phyloP scores from a whole-genome alignment of 2,888 invertebrate genomes.

The Trissolcus japonicus region DNA sequence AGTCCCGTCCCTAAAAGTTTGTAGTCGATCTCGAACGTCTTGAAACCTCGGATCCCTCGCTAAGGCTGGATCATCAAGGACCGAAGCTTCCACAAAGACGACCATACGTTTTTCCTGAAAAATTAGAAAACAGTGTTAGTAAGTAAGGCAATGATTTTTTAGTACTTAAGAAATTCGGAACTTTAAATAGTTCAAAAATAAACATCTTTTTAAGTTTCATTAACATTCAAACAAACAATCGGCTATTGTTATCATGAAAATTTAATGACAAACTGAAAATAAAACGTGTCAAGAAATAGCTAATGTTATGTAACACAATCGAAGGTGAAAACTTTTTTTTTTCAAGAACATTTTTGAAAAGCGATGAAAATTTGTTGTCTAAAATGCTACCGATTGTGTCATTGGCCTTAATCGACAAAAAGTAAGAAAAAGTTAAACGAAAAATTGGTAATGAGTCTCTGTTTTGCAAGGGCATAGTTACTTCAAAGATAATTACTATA shows the following conservation, averaged over 20 bases:
- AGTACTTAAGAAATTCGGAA: background rate
- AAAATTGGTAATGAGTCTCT: background rate
- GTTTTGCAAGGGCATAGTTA: conserved; percentile 19
- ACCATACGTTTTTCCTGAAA: conserved; percentile 94
- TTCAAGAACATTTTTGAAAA: no score
- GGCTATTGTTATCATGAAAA: conserved; percentile 6
- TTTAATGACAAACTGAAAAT: no score
- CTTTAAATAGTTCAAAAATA: conserved; percentile 30
- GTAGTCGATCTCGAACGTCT: conserved; percentile 87
- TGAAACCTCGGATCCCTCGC: conserved; percentile 86
- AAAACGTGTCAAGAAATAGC: no score
- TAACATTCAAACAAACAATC: background rate
- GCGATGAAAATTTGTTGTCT: no score
- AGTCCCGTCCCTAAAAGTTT: conserved; percentile 90
- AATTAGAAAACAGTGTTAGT: background rate
- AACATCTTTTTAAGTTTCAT: conserved; percentile 2
- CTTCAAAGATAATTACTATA: background rate
- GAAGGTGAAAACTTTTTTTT: no score
- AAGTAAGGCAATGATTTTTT: no score
- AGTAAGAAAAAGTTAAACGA: background rate
- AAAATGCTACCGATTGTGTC: no score
- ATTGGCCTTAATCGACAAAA: conserved; percentile 33
- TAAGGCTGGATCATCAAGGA: conserved; percentile 89
- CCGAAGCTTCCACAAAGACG: conserved; percentile 94
- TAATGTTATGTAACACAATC: no score